Evolutionary conservation across 2,113 vertebrate genomes (phyloP), one percentile per base, ranked within the genome.

Genomic region (Nannospalax galili): DNA sequence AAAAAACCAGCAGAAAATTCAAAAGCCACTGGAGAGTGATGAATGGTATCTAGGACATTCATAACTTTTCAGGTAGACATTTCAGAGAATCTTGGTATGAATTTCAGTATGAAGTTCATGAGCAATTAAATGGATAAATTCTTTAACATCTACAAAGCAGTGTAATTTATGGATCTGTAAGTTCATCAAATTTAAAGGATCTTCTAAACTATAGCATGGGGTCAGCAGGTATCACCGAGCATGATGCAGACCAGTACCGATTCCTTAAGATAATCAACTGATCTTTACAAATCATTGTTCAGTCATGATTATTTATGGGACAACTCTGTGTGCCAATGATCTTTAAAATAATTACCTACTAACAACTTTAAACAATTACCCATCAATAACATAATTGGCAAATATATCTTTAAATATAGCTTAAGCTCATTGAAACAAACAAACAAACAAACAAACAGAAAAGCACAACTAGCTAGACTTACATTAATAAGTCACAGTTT

Each of bases 401-500:
- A 93, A 96, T 89, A 2, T 84, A 95, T 87, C 77, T 74, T 93
- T 91, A 96, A 96, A 92, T 93, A 95, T 90, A 96, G 97, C 97
- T 98, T 98, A 98, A 96, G 94, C 56, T 95, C 74, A 90, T 80
- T 69, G 42, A 96, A 89, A 95, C 15, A 85, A 81, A 81, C 73
- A 72, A 92, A n/a, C n/a, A n/a, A n/a, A n/a, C n/a, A n/a, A n/a
- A n/a, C n/a, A n/a, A n/a, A n/a, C n/a, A n/a, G 94, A 94, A 87
- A 93, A 93, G 90, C 72, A 96, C 56, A 91, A 92, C 77, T 94
- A 94, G 97, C 95, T 96, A 96, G 91, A 95, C 78, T 97, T 96
- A 86, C 97, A 96, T 40, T 95, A 85, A 26, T 96, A 97, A 97
- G 32, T 98, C 97, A 98, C 97, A 98, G 96, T 97, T 95, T 97